Evolutionary conservation across 2,113 vertebrate species (phyloP).

Genomic region (Pristiophorus japonicus): DNA sequence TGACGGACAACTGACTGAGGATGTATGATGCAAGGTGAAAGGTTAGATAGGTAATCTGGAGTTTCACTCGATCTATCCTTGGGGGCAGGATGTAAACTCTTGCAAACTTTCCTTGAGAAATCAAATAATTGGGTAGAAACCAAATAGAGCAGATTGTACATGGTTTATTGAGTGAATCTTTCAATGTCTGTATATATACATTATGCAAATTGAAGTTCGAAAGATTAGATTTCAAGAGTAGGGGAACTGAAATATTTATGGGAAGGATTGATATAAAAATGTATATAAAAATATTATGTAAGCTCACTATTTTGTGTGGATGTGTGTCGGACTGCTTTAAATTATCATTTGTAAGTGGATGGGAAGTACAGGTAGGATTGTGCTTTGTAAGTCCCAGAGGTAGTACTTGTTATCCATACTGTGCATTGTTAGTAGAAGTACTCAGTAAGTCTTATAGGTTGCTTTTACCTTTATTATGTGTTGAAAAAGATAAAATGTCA

Average conservation of each 20-base stretch:
- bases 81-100: not conserved
- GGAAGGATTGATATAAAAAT: not conserved
- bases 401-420: not conserved
- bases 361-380: not conserved
- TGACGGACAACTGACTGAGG: not conserved
- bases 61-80: not conserved
- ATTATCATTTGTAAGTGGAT: not conserved
- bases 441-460: not conserved
- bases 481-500: not conserved
- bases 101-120: not conserved
- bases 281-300: not conserved
- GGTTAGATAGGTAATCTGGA: not conserved
- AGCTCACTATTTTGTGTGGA: not conserved
- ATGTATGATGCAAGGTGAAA: not conserved
- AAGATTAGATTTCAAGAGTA: not conserved
- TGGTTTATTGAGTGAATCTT: not conserved
- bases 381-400: not conserved
- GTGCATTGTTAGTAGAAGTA: not conserved
- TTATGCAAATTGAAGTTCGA: not conserved
- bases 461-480: too few relatives aligned
- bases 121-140: not conserved
- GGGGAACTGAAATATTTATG: not conserved
- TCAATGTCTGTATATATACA: not conserved
- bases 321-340: not conserved
- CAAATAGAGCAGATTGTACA: not conserved